Evolutionary conservation across 92 coral and sea anemone genomes (phyloP), one percentile per base, ranked within the genome.

Genomic region (Siderastrea radians): DNA sequence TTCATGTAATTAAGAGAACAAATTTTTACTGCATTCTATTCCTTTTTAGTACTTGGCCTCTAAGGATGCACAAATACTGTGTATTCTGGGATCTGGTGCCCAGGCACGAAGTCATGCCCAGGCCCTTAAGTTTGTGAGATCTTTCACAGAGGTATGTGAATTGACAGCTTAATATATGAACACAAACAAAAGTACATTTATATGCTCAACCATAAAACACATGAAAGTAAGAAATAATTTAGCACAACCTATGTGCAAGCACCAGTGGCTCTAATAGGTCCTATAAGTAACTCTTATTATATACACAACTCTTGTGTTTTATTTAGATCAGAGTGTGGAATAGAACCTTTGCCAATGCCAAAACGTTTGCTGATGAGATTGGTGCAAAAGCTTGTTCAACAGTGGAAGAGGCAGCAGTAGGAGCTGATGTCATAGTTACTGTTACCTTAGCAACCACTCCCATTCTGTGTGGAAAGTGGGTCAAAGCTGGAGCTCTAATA

Each of bases 41-140:
- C 10, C 62, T 85, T 86, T 26, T 52, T 68, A 96, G 99, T 79
- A 95, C 65, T 92, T 97, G 53, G 92, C 98, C 14, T 44, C 77
- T 3, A 71, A 94, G 43, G 94, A 95, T 89, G 95, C 89, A 54
- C 83, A 87, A 60, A 89, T 95, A 64, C 84, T 97, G 47, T 96
- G 98, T 77, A 95, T 97, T 62, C 92, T 97, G 82, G 99, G 99
- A n/a, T 94, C 99, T 82, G 99, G 99, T 13, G 87, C 86, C 38
- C 96, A 95, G 75, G 99, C 97, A 15, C 76, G 95, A 57, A 95
- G 97, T 84, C 99, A 97, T 87, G 93, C 94, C n/a, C 88, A 90
- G 48, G 99, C 99, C 15, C 89, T 97, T 19, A 90, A 92, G 84
- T 79, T 72, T 92, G 91, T 97, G 15, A 87, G 93, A 70, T 54